Percentiles rank a stretch among this genome's conserved stretches.
Evolutionary conservation across 2,113 vertebrate genomes (phyloP).

Genomic region (Antechinus stuartii): DNA sequence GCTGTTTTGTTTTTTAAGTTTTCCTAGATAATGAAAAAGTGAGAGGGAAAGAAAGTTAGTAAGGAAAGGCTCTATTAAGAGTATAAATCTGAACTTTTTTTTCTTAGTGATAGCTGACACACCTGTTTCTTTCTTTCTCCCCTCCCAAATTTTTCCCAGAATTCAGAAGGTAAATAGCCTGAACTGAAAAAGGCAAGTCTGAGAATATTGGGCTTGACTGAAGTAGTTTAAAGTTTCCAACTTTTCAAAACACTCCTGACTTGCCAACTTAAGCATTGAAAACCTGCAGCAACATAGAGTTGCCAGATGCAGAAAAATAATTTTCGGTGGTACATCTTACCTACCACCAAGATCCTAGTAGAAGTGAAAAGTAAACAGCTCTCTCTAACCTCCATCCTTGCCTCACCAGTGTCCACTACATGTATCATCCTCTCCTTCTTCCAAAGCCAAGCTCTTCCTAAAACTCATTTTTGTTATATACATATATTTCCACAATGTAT

Average conservation of each 20-base stretch:
- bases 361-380: background rate
- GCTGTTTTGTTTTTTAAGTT: background rate
- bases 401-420: background rate
- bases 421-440: background rate
- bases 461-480: background rate
- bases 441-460: background rate
- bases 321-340: background rate
- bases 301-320: background rate
- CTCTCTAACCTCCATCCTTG: background rate
- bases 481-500: background rate
- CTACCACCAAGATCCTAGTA: background rate
- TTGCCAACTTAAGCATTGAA: background rate
- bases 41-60: background rate
- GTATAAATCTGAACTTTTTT: too few relatives aligned
- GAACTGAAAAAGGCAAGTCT: background rate
- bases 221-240: background rate
- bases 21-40: background rate
- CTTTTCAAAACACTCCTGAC: background rate
- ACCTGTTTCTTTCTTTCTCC: background rate
- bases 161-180: background rate
- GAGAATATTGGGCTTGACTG: background rate
- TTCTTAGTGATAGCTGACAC: rapidly evolving
- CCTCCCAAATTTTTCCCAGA: background rate
- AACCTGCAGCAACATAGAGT: background rate
- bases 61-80: rapidly evolving